Evolutionary conservation across 2,797 vertebrate species (phyloP).

Genomic region (Danio jaintianensis): DNA sequence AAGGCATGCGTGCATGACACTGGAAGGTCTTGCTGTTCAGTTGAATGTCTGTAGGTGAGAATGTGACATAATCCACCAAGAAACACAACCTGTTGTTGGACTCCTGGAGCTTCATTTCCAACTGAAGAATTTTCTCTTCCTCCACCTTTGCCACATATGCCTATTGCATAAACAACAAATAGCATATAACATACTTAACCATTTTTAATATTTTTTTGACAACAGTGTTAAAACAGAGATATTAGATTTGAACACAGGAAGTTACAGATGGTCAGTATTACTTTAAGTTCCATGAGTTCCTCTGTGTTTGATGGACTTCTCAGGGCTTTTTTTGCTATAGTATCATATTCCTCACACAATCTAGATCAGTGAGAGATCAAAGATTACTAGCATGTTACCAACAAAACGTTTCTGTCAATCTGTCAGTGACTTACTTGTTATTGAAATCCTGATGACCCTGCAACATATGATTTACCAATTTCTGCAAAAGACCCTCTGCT

Average conservation of each 20-base stretch:
- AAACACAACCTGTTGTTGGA: slow-evolving; percentile 79
- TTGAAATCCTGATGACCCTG: slow-evolving; percentile 80
- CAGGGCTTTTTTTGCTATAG: slow-evolving; percentile 85
- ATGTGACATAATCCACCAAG: slow-evolving; percentile 79
- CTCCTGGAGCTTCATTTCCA: slow-evolving; percentile 79
- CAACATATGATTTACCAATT: slow-evolving; percentile 79
- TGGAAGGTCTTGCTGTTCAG: slow-evolving; percentile 82
- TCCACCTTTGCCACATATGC: slow-evolving; percentile 78
- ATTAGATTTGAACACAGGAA: background rate
- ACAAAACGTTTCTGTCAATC: background rate
- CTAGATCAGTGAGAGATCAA: slow-evolving; percentile 67
- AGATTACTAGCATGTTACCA: background rate
- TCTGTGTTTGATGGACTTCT: slow-evolving; percentile 84
- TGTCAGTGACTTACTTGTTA: slow-evolving; percentile 67
- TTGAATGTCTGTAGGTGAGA: slow-evolving; percentile 79
- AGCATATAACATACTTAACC: background rate
- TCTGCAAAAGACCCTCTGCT: slow-evolving; percentile 79
- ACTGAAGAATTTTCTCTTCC: slow-evolving; percentile 74
- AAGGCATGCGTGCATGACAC: slow-evolving; percentile 85
- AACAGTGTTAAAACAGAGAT: background rate
- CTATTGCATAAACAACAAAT: slow-evolving; percentile 64
- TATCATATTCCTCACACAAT: slow-evolving; percentile 87
- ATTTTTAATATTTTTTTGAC: background rate
- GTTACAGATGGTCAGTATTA: slow-evolving; percentile 60
- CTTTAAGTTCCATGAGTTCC: slow-evolving; percentile 87